Percentiles rank a stretch among this genome's conserved stretches.
phyloP scores from a whole-genome alignment of 2,888 invertebrate genomes.

The Epiblema foenella region DNA sequence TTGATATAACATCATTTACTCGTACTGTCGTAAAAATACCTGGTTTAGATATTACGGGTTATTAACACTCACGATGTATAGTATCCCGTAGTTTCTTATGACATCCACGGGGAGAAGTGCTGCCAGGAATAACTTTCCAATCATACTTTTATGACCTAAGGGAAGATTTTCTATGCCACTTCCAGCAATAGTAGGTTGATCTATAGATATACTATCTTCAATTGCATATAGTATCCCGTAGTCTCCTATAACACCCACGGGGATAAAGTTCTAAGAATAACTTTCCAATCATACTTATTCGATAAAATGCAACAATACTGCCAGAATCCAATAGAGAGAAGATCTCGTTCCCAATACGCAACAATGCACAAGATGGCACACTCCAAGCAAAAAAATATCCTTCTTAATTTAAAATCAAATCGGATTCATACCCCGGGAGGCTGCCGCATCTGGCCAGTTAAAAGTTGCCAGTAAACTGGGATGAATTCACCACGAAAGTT shows the following conservation, averaged over 20 bases:
- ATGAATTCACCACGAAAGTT: slow-evolving; percentile 79
- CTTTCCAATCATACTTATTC: neutral
- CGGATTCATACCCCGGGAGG: slow-evolving; percentile 73
- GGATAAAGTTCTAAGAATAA: neutral
- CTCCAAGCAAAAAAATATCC: slow-evolving; percentile 61
- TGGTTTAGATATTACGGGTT: no score
- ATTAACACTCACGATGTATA: no score
- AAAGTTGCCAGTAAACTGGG: slow-evolving; percentile 78
- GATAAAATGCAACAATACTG: slow-evolving; percentile 16
- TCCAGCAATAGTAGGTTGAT: no score
- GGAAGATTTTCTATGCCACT: no score
- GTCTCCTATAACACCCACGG: no score
- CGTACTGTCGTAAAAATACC: no score
- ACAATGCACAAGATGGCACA: slow-evolving; percentile 22
- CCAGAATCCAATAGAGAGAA: slow-evolving; percentile 5
- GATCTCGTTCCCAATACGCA: slow-evolving; percentile 15
- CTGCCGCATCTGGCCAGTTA: slow-evolving; percentile 81
- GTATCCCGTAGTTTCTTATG: no score
- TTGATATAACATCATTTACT: no score
- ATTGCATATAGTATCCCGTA: no score
- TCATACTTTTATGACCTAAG: neutral
- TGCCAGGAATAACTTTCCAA: no score
- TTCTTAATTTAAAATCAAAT: slow-evolving; percentile 79
- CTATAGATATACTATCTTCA: no score
- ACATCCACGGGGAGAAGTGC: no score